Conservation (phyloP, 2,888 invertebrate species). For the Cinara cedri region DNA sequence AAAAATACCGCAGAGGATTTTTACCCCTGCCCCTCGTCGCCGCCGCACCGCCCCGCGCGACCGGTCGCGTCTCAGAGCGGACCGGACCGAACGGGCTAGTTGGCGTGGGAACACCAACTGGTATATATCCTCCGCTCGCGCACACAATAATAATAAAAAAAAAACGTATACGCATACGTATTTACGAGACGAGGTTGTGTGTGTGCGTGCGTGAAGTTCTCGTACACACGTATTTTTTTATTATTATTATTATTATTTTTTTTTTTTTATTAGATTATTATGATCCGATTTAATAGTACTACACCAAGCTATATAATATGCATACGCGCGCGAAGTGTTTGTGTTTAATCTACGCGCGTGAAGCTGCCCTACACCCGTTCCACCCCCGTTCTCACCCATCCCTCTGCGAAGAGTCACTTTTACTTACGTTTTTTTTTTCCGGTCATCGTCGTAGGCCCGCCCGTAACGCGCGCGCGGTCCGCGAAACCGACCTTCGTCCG, state of each 20-base stretch:
- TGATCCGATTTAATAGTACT: conserved; percentile 44
- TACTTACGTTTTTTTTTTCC: background rate
- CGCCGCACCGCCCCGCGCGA: background rate
- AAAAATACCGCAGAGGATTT: conserved; percentile 56
- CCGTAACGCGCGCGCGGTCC: background rate
- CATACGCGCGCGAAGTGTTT: too few species aligned
- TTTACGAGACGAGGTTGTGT: background rate
- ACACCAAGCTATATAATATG: too few species aligned
- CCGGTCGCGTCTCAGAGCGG: conserved; percentile 12
- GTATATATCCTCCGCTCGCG: conserved; percentile 8
- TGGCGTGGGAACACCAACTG: conserved; percentile 55
- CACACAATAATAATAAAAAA: background rate
- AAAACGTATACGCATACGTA: too few species aligned
- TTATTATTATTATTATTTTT: conserved; percentile 22
- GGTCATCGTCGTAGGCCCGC: too few species aligned
- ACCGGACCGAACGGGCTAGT: conserved; percentile 51
- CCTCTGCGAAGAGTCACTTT: conserved; percentile 35
- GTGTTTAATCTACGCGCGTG: background rate
- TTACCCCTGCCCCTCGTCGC: background rate
- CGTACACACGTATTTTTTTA: background rate
- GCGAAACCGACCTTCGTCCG: conserved; percentile 48
- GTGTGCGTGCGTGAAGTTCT: background rate
- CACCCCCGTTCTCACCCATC: too few species aligned
- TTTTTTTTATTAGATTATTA: conserved; percentile 50
- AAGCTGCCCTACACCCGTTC: conserved; percentile 31